Base-by-base conservation (phyloP, 2,888 invertebrate species). In the Mimachlamys varia region DNA sequence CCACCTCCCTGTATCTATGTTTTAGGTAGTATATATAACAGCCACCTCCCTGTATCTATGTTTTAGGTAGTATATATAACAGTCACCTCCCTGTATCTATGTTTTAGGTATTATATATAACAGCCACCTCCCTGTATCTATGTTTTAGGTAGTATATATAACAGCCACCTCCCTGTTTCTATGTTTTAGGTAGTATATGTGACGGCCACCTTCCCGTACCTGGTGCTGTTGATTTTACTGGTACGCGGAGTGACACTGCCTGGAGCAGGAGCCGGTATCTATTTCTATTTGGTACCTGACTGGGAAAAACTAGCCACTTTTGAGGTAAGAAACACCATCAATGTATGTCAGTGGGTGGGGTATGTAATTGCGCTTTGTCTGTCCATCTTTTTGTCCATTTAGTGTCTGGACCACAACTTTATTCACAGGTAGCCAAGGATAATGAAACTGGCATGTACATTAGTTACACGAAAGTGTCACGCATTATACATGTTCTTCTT, bases 141-240 rank as follows among this genome's bases (percentile, higher is more conserved):
- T n/a, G 62, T 62, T 62, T 7, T n/a, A 62, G 62, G 62, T 62
- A n/a, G 22, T 62, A 62, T 62, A 62, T 62, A n/a, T 62, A n/a
- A 62, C 62, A 22, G 62, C 62, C 62, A 62, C 62, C 22, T 62
- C n/a, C 62, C 62, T 10, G 44, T 88, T 19, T 88, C 27, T 50
- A n/a, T n/a, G n/a, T 88, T 62, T 7, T 89, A 96, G 94, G 97
- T 97, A 37, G 94, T 95, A 7, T 94, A 95, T 89, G 93, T 95
- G 37, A 95, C 95, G 0, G 93, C 95, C 19, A 93, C 93, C 15
- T 94, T 94, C 90, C 95, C 95, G 33, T 95, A 94, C 91, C 50
- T 93, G 62, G 93, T 95, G 0, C 90, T 95, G 88, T 88, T 92
- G 62, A 93, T 94, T 38, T 88, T 94, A 17, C 91, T 94, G n/a